phyloP scores from a whole-genome alignment of 2,888 invertebrate genomes.

The Metacarcinus magister region DNA sequence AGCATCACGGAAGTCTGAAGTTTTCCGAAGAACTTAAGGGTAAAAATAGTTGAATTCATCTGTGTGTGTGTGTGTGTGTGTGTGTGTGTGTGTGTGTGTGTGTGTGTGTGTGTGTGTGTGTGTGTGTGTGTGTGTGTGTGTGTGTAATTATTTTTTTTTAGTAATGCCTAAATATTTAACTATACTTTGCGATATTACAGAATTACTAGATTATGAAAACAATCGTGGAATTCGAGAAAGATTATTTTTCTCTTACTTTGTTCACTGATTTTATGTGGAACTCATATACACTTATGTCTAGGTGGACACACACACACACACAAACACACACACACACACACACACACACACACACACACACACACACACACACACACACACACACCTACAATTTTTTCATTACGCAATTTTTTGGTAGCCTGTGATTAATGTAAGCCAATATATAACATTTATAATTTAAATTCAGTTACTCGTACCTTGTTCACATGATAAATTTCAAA shows the following conservation, averaged over 20 bases:
- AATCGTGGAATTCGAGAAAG: not conserved
- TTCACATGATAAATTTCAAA: not conserved
- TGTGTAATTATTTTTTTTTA: not conserved
- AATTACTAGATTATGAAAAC: not conserved
- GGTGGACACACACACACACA: not conserved
- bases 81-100: not conserved
- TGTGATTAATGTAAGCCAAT: not conserved
- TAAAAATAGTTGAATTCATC: not conserved
- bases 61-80: not conserved
- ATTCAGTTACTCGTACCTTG: not conserved
- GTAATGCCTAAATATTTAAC: not conserved
- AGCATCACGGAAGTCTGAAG: not conserved
- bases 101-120: slow-evolving; percentile 23
- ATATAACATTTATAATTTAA: not conserved
- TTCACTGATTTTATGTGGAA: not conserved
- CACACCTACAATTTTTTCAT: not conserved
- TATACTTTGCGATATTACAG: not conserved
- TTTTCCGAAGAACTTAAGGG: not conserved
- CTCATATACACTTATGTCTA: not conserved
- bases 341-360: slow-evolving; percentile 5
- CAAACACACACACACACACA: not conserved
- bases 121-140: slow-evolving; percentile 19
- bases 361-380: no score
- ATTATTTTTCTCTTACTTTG: not conserved
- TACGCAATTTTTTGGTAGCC: not conserved